Base-by-base conservation (phyloP, 2,113 vertebrate genomes). In the Scomber colias region DNA sequence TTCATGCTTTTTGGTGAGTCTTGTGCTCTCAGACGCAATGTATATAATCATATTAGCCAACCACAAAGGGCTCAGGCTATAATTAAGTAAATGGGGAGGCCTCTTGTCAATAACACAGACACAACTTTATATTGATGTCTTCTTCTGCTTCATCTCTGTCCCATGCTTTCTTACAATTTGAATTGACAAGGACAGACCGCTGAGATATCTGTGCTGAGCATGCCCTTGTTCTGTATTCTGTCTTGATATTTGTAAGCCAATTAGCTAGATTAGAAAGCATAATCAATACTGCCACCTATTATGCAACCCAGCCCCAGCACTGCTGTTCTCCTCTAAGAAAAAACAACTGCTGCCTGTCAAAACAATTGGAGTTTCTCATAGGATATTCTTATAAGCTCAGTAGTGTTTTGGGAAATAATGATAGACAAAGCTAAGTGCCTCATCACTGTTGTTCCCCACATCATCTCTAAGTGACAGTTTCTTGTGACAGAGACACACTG, bases 201-300 rank as follows among this genome's bases (percentile, higher is more conserved):
- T 61, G 71, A 75, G 75, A 72, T 77, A 77, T 74, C 59, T 11
- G 60, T 75, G 76, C 40, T 31, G 57, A 83, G 72, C 14, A 11
- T 56, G 72, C 19, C 81, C 83, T 81, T 84, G 77, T 80, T 83
- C 62, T 86, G 69, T 48, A 68, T 81, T 48, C 66, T 66, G 71
- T 66, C 71, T 83, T 77, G 70, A 81, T 85, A 85, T 89, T 62
- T 86, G 77, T 77, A 73, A 88, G 57, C 72, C 83, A 90, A 90
- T 93, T 87, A 86, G 70, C 50, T 40, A 63, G 68, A 88, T 90
- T 85, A 90, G 69, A 86, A 82, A 64, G 48, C 27, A 50, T 77
- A 72, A 90, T 91, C 84, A 71, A 88, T 85, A 82, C 49, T 53
- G 27, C 31, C 69, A 64, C 67, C 77, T 70, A 61, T 56, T 27